Evolutionary conservation across 2,888 invertebrate genomes (phyloP).

Genomic region (Micropterix aruncella): DNA sequence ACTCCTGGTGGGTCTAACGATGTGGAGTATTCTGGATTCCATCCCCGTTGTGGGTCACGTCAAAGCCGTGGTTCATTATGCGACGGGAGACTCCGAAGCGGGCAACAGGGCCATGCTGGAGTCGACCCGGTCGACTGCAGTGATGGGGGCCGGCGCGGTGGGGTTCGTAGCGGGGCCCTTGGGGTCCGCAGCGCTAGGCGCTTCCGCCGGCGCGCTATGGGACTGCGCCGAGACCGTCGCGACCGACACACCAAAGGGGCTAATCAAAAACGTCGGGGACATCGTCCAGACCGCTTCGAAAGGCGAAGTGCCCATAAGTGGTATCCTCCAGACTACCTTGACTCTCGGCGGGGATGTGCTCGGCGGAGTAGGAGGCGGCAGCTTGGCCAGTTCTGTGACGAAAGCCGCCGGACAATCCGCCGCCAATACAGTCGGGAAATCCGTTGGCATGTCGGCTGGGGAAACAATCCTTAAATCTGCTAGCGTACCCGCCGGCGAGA

Average conservation of each 20-base stretch:
- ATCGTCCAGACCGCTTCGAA: too few species aligned
- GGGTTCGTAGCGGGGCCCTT: too few species aligned
- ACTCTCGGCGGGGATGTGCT: background rate
- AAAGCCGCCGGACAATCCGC: background rate
- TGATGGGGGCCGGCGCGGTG: too few species aligned
- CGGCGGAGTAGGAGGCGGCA: background rate
- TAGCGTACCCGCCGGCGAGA: too few species aligned
- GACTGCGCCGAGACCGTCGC: too few species aligned
- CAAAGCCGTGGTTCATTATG: slow-evolving; percentile 2
- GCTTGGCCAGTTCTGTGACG: background rate
- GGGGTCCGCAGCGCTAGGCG: too few species aligned
- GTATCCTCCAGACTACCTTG: slow-evolving; percentile 1
- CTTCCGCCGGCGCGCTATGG: too few species aligned
- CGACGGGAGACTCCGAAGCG: slow-evolving; percentile 4
- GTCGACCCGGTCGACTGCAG: too few species aligned
- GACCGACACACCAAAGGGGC: too few species aligned
- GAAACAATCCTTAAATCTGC: background rate
- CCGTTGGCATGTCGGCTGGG: background rate
- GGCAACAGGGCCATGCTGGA: too few species aligned
- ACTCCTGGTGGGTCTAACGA: slow-evolving; percentile 6
- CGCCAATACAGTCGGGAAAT: background rate
- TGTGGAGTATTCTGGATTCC: slow-evolving; percentile 1
- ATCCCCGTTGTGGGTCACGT: slow-evolving; percentile 4
- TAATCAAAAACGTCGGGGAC: too few species aligned
- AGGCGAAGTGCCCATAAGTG: too few species aligned